Evolutionary conservation across 2,113 vertebrate genomes (phyloP), one percentile per base, ranked within the genome.

Genomic region (Pithys albifrons): DNA sequence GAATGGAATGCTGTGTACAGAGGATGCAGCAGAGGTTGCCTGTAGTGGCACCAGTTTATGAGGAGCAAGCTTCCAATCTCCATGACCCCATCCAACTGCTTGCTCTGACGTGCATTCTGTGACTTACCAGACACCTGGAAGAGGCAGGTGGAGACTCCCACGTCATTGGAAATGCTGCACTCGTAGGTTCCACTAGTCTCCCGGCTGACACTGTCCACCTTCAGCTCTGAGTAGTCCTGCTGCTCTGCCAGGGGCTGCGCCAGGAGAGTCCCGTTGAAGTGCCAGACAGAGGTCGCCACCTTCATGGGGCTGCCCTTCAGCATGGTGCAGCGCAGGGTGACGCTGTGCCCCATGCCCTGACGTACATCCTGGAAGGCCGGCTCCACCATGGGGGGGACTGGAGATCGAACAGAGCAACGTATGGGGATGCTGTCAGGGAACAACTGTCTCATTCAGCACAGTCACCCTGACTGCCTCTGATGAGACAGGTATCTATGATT

Each of bases 121-220:
- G 51, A 96, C 99, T 98, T 93, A 99, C 99, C 99, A 52, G 99
- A 99, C 82, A 99, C 98, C 85, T 99, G 98, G 96, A 99, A 99
- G 79, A 98, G 97, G 97, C 99, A 99, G 52, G 96, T 43, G 5
- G 99, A 99, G 6, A 98, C 98, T 16, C 99, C 99, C n/a, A 98
- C 99, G 0, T 98, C 98, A 1, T 99, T 99, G 97, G 98, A 99
- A 96, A 99, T 97, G 96, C 97, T 97, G 96, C 99, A 99, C 93
- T 99, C 99, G 0, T 99, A 99, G 49, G 90, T 98, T 61, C 99
- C 99, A 0, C 99, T 99, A 91, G 97, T 99, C 88, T 97, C 98
- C 16, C 97, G 98, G 48, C 98, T 98, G 73, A 99, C 96, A 1
- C 97, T 97, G 81, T 99, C 98, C 77, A 99, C 98, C 93, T 98